Evolutionary conservation across 2,888 invertebrate genomes (phyloP), one percentile per base, ranked within the genome.

Genomic region (Leucozona laternaria): DNA sequence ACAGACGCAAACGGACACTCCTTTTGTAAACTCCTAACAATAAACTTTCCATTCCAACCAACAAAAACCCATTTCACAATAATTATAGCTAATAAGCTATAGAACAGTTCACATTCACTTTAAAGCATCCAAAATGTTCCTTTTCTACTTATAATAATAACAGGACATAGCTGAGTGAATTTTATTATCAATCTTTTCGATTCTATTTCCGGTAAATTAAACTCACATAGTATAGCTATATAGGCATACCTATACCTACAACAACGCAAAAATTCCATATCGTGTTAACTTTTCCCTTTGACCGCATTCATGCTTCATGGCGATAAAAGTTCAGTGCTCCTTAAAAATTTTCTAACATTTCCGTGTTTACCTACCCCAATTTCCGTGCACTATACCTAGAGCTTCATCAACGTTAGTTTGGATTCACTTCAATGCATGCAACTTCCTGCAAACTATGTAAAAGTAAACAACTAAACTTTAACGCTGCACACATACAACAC

Each of bases 301-400:
- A 72, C 82, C 72, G 72, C 57, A 66, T 77, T 22, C 40, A 60
- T 60, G 60, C 37, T 60, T 37, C 22, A 37, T 37, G 11, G 40
- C 45, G 70, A 45, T 70, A 68, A 81, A 37, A 55, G 79, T 83
- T 79, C 83, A 79, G 40, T 79, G 75, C 79, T 64, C 78, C 73
- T 75, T 70, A 40, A 60, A 70, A 55, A n/a, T n/a, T 53, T 20
- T 43, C 64, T 55, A 64, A 22, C 77, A 78, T 71, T 85, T 85
- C 85, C 85, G 31, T 86, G 78, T 86, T 73, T 86, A 82, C 82
- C 82, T 86, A 86, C 78, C 86, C 79, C 75, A 75, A 78, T 75
- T 86, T 37, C 73, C 58, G 73, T 20, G 20, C 43, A 60, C 17
- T 37, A 55, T 0, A n/a, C n/a, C n/a, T n/a, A n/a, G 28, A 50